Percentiles rank a stretch among this genome's conserved stretches.
phyloP scores from a whole-genome alignment of 2,888 invertebrate species.

The Diarsia dahlii region DNA sequence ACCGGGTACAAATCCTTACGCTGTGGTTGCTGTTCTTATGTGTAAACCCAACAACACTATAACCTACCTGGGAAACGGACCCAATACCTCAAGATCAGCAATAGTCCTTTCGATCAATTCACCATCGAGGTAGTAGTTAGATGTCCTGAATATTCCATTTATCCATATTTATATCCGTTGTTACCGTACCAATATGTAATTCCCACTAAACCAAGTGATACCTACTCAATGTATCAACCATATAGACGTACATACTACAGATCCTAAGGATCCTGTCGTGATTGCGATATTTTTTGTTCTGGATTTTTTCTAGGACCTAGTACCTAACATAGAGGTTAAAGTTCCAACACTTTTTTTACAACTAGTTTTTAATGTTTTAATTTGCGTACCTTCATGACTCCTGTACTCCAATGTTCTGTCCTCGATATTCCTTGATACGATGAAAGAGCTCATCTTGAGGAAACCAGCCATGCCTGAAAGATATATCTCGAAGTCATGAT shows the following conservation, averaged over 20 bases:
- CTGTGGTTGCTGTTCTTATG: not conserved
- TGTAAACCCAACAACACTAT: not conserved
- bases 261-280: too few species aligned
- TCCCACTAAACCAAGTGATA: too few species aligned
- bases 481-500: too few species aligned
- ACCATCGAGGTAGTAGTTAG: too few species aligned
- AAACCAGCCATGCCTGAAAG: too few species aligned
- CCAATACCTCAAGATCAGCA: not conserved
- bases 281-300: not conserved
- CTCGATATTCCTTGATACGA: too few species aligned
- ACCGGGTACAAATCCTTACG: not conserved
- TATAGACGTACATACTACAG: too few species aligned
- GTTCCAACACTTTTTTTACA: not conserved
- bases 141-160: not conserved
- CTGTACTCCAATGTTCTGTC: not conserved
- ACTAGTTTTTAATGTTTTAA: not conserved
- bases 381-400: not conserved
- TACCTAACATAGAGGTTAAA: not conserved
- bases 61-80: not conserved
- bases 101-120: not conserved
- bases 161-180: too few species aligned
- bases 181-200: too few species aligned
- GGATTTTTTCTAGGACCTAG: not conserved
- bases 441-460: too few species aligned
- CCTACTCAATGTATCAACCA: too few species aligned